A percentile compares a stretch with the other conserved stretches of the same genome.
Evolutionary conservation across 2,113 vertebrate genomes (phyloP).

Genomic region (Gambusia holbrooki): DNA sequence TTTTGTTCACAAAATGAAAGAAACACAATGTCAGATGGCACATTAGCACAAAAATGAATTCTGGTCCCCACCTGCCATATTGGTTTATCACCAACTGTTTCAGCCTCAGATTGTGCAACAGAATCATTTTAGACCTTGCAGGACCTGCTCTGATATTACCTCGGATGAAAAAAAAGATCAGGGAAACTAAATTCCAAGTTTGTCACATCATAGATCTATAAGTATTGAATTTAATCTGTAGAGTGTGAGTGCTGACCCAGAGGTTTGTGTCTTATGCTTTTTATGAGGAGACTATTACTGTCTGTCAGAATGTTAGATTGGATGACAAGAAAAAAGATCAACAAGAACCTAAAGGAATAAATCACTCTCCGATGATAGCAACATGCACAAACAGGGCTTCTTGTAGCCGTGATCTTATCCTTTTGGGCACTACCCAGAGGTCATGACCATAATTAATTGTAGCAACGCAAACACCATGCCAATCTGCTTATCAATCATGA

Average conservation of each 20-base stretch:
- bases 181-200: slow-evolving; percentile 45
- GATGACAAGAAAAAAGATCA: slow-evolving; percentile 9
- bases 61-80: slow-evolving; percentile 47
- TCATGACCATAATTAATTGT: too few relatives aligned
- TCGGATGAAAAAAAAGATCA: slow-evolving; percentile 25
- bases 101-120: slow-evolving; percentile 32
- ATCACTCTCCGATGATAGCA: background rate
- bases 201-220: slow-evolving; percentile 36
- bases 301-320: slow-evolving; percentile 39
- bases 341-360: background rate
- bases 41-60: slow-evolving; percentile 52
- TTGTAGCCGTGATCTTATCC: too few relatives aligned
- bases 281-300: slow-evolving; percentile 23
- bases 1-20: slow-evolving; percentile 49
- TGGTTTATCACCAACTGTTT: slow-evolving; percentile 34
- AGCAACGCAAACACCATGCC: too few relatives aligned
- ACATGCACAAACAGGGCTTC: background rate
- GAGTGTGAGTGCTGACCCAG: slow-evolving; percentile 17
- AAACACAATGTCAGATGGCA: slow-evolving; percentile 37
- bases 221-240: slow-evolving; percentile 23
- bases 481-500: too few relatives aligned
- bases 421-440: too few relatives aligned
- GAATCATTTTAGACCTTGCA: slow-evolving; percentile 24
- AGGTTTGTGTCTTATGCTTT: slow-evolving; percentile 16
- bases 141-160: slow-evolving; percentile 18